A percentile compares a stretch with the other conserved stretches of the same genome.
Evolutionary conservation across 2,888 invertebrate species (phyloP).

Genomic region (Cephalotes varians): DNA sequence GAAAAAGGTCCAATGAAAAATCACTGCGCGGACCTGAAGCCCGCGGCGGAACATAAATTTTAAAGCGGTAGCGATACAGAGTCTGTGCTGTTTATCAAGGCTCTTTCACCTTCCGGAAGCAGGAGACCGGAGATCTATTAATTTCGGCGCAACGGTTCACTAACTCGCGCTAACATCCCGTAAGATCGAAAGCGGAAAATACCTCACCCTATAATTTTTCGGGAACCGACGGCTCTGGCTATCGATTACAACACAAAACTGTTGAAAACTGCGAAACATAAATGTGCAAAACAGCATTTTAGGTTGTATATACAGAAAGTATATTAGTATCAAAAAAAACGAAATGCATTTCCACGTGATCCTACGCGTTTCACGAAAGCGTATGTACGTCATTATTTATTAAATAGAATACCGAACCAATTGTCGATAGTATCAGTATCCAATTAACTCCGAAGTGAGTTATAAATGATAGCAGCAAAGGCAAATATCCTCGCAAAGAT

Average conservation of each 20-base stretch:
- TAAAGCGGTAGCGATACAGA: conserved; percentile 71
- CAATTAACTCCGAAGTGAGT: conserved; percentile 13
- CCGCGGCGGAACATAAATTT: conserved; percentile 80
- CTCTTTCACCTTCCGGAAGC: conserved; percentile 74
- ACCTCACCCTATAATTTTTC: conserved; percentile 32
- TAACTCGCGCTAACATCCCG: conserved; percentile 71
- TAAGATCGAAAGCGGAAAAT: conserved; percentile 54
- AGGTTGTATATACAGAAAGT: neutral
- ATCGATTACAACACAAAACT: neutral
- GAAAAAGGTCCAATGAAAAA: conserved; percentile 79
- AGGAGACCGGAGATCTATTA: conserved; percentile 72
- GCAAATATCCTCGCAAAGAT: conserved; percentile 11
- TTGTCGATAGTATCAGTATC: conserved; percentile 25
- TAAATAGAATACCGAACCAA: neutral
- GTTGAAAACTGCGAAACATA: neutral
- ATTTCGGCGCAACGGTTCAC: conserved; percentile 73
- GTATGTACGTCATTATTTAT: neutral
- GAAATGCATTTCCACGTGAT: conserved; percentile 6
- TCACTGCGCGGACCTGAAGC: conserved; percentile 73
- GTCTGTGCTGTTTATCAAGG: conserved; percentile 80
- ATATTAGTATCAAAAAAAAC: neutral
- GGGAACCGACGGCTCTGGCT: neutral
- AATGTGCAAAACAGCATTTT: neutral
- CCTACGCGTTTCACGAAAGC: neutral
- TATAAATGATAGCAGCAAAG: neutral